Evolutionary conservation across 30 jellyfish, hydroid and myxozoan genomes (phyloP).

Genomic region (Catostylus mosaicus): DNA sequence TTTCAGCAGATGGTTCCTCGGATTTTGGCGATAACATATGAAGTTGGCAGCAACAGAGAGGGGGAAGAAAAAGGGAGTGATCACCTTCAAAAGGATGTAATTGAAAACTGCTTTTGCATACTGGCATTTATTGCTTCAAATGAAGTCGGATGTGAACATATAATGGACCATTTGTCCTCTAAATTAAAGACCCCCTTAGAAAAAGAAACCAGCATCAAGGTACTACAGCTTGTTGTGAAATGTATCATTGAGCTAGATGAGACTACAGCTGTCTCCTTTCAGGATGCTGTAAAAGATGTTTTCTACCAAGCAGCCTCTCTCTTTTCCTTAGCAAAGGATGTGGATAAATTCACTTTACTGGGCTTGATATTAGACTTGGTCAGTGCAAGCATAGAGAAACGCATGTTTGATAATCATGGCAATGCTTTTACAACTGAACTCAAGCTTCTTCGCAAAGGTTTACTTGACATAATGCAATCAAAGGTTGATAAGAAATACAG

Average conservation of each 20-base stretch:
- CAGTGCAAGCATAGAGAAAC: background rate
- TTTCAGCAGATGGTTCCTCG: background rate
- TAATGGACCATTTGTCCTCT: background rate
- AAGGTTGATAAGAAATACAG: conserved; percentile 27
- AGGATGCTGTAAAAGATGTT: background rate
- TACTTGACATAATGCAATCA: conserved; percentile 41
- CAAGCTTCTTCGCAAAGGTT: conserved; percentile 27
- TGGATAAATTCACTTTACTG: conserved; percentile 1
- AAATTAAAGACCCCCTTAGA: background rate
- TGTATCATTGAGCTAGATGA: background rate
- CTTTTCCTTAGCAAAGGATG: conserved; percentile 1
- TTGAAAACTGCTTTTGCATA: background rate
- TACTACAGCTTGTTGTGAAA: background rate
- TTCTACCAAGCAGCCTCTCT: background rate
- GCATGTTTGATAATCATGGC: background rate
- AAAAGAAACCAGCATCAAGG: background rate
- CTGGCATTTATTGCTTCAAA: background rate
- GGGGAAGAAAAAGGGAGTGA: background rate
- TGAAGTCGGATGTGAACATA: background rate
- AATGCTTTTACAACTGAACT: background rate
- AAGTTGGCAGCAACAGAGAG: no score
- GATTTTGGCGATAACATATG: background rate
- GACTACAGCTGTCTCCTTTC: background rate
- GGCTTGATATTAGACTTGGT: background rate
- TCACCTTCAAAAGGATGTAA: background rate